Base-by-base conservation (phyloP, 2,113 vertebrate genomes). In the Panurus biarmicus region DNA sequence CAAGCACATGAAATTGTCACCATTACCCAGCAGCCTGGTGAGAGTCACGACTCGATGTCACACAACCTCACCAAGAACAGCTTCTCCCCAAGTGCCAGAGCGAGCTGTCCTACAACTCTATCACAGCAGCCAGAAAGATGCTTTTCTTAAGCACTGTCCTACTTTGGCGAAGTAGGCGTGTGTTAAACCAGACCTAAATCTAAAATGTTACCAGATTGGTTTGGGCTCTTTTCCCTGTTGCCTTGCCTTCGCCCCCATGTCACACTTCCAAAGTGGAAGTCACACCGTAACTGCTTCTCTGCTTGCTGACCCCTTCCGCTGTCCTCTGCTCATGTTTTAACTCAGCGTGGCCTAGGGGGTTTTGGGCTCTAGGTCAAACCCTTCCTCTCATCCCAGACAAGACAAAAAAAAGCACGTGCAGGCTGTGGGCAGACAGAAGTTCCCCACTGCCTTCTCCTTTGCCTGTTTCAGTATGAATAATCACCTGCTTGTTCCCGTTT, bases 141-240 rank as follows among this genome's bases (percentile, higher is more conserved):
- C 80, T 87, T 53, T 84, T 78, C 91, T 70, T 61, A 50, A 91
- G 71, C 84, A 72, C 78, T 91, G 91, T 51, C 91, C 96, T 87
- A 91, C 93, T 93, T 91, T 5, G 25, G 69, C 12, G 5, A 73
- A 57, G 84, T 71, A 84, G 89, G 89, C 15, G 40, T 74, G 58
- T 87, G 92, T 87, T 90, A 91, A 89, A 79, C 85, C 36, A 92
- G 81, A 87, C 40, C 93, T 89, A 89, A 67, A 96, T 87, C 76
- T 47, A 80, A 86, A 86, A 73, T 53, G 71, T 56, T 61, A 44
- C 62, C 95, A 89, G 66, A 87, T 81, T 20, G 50, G 70, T 64
- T 85, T 28, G 25, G 57, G 33, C 64, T 76, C 38, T 60, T 57
- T 9, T 21, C 17, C 53, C 33, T 35, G 48, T 19, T 70, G 51